A percentile compares a stretch with the other conserved stretches of the same genome.
Conservation (phyloP, 2,113 vertebrate species). For the Isurus oxyrinchus region DNA sequence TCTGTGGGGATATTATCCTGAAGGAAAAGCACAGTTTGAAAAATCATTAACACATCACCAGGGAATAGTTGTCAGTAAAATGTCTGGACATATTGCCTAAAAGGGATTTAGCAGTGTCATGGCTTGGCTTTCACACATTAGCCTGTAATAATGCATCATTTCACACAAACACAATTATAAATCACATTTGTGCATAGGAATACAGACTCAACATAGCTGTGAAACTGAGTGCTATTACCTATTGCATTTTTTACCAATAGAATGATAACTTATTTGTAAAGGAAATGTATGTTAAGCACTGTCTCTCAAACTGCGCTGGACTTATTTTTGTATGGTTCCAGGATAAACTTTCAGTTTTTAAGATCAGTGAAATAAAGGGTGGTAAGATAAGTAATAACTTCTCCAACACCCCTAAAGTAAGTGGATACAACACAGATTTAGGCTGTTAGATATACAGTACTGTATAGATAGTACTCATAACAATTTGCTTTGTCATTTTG, state of each 20-base stretch:
- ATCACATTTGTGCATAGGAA: slow-evolving; percentile 12
- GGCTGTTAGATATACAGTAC: background rate
- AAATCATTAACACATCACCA: slow-evolving; percentile 30
- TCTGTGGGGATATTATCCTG: slow-evolving; percentile 8
- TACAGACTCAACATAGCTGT: background rate
- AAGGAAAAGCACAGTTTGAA: slow-evolving; percentile 22
- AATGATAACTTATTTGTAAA: background rate
- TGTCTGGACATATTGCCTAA: slow-evolving; percentile 14
- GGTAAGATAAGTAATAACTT: background rate
- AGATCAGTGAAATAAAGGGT: background rate
- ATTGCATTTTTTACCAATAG: background rate
- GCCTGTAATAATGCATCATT: slow-evolving; percentile 30
- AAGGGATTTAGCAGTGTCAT: slow-evolving; percentile 31
- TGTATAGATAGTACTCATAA: background rate
- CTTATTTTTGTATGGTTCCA: background rate
- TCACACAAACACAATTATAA: slow-evolving; percentile 30
- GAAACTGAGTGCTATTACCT: background rate
- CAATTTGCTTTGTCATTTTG: background rate
- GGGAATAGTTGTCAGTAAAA: slow-evolving; percentile 29
- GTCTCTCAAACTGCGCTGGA: background rate
- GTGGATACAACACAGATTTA: background rate
- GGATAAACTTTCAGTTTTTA: background rate
- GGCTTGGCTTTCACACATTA: slow-evolving; percentile 28
- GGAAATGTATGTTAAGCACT: background rate
- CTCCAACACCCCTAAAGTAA: background rate